These are phyloP conservation scores for Trematomus loennbergii DNA, from an alignment of 2,113 vertebrate species.

Conservation along the genomic window DNA sequence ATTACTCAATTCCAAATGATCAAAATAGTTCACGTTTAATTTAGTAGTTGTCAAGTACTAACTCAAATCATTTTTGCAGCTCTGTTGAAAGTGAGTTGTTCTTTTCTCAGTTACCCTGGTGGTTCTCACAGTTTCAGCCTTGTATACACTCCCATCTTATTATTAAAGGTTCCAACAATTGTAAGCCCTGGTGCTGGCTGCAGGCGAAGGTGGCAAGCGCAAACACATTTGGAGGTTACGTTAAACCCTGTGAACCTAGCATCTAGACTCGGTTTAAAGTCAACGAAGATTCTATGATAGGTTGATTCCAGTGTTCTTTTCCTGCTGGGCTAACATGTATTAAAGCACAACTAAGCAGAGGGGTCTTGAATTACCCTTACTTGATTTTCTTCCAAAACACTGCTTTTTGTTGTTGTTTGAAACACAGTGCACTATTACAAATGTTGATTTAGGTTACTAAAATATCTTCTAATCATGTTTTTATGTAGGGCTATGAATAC, in stretches of 20 bases:
- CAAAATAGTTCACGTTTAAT: too few species aligned
- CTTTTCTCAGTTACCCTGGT: background rate
- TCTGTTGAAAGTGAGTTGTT: background rate
- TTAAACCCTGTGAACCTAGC: background rate
- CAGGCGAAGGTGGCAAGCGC: background rate
- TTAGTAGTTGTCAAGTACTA: too few species aligned
- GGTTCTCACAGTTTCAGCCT: background rate
- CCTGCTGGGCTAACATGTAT: background rate
- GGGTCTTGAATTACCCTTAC: background rate
- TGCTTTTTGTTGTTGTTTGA: background rate
- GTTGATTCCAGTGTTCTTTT: too few species aligned
- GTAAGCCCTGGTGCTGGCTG: background rate
- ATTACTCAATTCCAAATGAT: too few species aligned
- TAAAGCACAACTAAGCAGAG: background rate
- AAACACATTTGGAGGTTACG: too few species aligned
- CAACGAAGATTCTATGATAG: too few species aligned
- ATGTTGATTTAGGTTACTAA: background rate
- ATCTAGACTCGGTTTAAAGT: too few species aligned
- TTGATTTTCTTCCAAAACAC: background rate
- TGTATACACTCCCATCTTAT: background rate
- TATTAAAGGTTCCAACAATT: background rate
- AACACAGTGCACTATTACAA: background rate
- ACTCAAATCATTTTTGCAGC: too few species aligned
- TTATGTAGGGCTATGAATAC: conserved; percentile 90
- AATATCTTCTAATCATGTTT: background rate